Evolutionary conservation across 2,797 vertebrate species (phyloP).

Genomic region (Myotis daubentonii): DNA sequence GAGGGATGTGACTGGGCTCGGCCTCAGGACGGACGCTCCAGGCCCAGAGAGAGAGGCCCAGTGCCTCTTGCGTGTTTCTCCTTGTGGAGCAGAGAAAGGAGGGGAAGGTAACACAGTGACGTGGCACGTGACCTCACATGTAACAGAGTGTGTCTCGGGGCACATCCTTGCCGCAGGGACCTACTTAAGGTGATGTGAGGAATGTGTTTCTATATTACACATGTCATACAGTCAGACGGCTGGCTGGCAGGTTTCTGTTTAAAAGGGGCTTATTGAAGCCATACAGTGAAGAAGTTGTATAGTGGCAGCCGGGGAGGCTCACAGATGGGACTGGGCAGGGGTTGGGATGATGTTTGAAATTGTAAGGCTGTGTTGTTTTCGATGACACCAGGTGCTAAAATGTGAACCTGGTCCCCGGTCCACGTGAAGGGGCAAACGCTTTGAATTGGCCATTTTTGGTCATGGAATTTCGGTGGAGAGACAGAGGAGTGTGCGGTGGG

Average conservation of each 20-base stretch:
- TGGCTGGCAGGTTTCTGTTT: not conserved
- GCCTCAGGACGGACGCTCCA: not conserved
- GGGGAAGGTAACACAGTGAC: not conserved
- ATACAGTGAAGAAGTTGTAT: not conserved
- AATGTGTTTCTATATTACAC: not conserved
- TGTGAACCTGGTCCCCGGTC: not conserved
- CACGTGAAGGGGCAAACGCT: not conserved
- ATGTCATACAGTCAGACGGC: fast-evolving
- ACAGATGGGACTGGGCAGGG: not conserved
- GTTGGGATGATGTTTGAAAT: not conserved
- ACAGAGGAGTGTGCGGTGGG: not conserved
- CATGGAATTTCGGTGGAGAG: not conserved
- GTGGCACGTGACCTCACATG: fast-evolving
- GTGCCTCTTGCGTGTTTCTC: not conserved
- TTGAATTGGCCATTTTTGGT: not conserved
- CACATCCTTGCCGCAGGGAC: fast-evolving
- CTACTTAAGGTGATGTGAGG: too few species aligned
- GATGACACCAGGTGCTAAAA: not conserved
- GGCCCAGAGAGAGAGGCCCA: not conserved
- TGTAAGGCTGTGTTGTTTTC: not conserved
- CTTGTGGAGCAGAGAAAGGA: not conserved
- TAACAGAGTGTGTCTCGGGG: not conserved
- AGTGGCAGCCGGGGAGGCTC: not conserved
- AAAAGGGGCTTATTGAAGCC: not conserved
- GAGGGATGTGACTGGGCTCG: too few species aligned